Evolutionary conservation across 2,797 vertebrate species (phyloP).

Genomic region (Sebastes melanostomus): DNA sequence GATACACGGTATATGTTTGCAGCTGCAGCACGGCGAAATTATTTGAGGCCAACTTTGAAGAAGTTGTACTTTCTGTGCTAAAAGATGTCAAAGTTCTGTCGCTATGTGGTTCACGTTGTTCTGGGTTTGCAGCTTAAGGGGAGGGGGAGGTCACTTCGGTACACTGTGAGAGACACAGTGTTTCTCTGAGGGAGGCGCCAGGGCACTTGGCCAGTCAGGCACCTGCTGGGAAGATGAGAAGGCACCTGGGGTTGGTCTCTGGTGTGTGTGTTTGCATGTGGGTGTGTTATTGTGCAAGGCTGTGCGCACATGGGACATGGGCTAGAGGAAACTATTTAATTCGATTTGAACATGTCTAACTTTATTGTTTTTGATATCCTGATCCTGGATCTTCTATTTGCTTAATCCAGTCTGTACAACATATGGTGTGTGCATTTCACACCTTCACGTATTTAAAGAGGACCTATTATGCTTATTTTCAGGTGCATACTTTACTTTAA

Average conservation of each 20-base stretch:
- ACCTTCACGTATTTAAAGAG: background rate
- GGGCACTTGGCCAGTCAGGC: constrained; percentile 53
- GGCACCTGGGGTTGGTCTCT: constrained; percentile 46
- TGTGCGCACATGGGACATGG: background rate
- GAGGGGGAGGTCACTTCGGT: constrained; percentile 44
- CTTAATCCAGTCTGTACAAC: background rate
- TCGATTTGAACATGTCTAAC: background rate
- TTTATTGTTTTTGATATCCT: background rate
- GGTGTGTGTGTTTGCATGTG: constrained; percentile 1
- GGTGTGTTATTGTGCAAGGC: background rate
- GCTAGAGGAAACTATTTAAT: background rate
- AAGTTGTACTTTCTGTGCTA: constrained; percentile 45
- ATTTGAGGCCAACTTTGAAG: constrained; percentile 29
- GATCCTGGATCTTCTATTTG: background rate
- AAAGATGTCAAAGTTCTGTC: constrained; percentile 35
- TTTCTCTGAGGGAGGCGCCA: constrained; percentile 52
- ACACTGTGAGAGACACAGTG: constrained; percentile 35
- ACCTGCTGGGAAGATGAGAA: constrained; percentile 63
- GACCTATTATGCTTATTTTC: background rate
- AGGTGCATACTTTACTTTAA: background rate
- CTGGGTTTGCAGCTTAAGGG: constrained; percentile 15
- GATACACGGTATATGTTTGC: background rate
- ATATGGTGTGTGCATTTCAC: background rate
- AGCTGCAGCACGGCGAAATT: background rate
- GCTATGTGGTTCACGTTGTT: constrained; percentile 57